Base-by-base conservation (phyloP, 2,113 vertebrate species). In the Lates calcarifer region DNA sequence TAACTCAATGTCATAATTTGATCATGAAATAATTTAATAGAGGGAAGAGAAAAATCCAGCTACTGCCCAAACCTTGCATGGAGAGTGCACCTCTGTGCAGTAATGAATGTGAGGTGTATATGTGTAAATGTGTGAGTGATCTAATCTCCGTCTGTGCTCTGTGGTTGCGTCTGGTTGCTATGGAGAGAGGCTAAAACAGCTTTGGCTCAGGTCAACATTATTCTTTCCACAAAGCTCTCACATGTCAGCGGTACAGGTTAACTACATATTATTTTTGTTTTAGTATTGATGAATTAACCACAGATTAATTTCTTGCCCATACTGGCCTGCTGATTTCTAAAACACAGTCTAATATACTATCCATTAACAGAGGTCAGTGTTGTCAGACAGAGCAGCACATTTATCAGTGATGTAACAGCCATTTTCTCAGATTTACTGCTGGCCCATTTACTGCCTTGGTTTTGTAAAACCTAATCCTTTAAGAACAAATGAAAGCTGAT, bases 141-240 rank as follows among this genome's bases (percentile, higher is more conserved):
- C 45, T 78, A 20, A 77, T 77, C 13, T 61, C 49, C 11, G 22
- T 7, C 11, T 47, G 28, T 8, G 74, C 20, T 57, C 49, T 26
- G 68, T 79, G 55, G 72, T 53, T 62, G 82, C 47, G 17, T 80
- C 49, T 33, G 39, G 78, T 87, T 87, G 69, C 77, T 79, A 84
- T 65, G 77, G 73, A 75, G 76, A 69, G 45, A 74, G 41, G 62
- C 63, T 70, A 31, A 63, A 63, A 47, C 55, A 75, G 81, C 69
- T 31, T 0, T 24, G 33, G 51, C 55, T 74, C 69, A 82, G 70
- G 67, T 81, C 49, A 69, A 43, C 56, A 39, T 51, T 60, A 63
- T 35, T 85, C 57, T 75, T 43, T 55, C 13, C 67, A 66, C 55
- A 57, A 3, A n/a, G 29, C 28, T 24, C 6, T 33, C 8, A 28